Base-by-base conservation (phyloP, 2,888 invertebrate genomes). In the Acrocera orbiculus region DNA sequence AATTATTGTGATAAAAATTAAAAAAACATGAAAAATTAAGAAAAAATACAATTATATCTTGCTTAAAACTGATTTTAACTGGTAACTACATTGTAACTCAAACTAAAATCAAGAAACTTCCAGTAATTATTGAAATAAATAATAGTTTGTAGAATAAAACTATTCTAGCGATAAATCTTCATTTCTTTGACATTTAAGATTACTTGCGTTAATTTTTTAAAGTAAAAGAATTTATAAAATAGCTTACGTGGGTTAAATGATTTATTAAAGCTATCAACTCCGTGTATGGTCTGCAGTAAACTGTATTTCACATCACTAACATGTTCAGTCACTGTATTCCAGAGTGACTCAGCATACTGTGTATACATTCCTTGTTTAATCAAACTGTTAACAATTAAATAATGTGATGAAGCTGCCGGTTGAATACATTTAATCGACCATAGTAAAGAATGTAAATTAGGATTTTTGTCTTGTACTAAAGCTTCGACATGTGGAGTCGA, bases 361-460 rank as follows among this genome's bases (percentile, higher is more conserved):
- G 83, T 82, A 46, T 82, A 85, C 74, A 86, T 76, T 39, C 86
- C 86, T 40, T 89, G 87, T 49, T 85, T 86, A 5, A 86, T 82
- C 3, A 92, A 67, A 35, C 82, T 85, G 52, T 92, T 59, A 1
- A 60, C 90, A 52, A 89, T 89, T 48, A 89, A 70, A 81, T 90
- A 92, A 25, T 81, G 76, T 46, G 76, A 75, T 57, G 82, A 85
- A 5, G 79, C 73, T 58, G 86, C 82, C 40, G 69, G 70, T 54
- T 83, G 78, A 22, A 76, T 75, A 2, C 85, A 76, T 27, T 90
- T 66, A 5, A 90, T 82, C 5, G 85, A 83, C 92, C 92, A 92
- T 8, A 90, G 65, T 6, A 90, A 62, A 0, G 87, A 82, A 61
- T 90, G 83, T 25, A 92, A 63, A 7, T 80, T 73, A 17, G 79